phyloP scores from a whole-genome alignment of 2,113 vertebrate species.

The Corvus cornix region DNA sequence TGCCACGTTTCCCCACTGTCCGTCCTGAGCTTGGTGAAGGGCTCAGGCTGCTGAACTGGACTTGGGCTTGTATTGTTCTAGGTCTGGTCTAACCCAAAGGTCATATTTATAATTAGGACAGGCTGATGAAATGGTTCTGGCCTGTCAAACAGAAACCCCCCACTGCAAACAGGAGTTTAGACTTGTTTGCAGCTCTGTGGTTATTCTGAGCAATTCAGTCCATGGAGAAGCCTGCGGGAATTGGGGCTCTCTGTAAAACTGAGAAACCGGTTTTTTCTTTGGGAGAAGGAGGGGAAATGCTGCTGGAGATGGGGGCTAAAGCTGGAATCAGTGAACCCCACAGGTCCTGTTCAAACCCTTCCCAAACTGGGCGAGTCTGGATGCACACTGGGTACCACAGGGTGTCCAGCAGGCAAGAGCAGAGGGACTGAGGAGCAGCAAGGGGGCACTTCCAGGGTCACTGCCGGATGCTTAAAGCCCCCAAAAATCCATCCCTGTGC shows the following conservation, averaged over 20 bases:
- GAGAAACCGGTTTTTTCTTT: not conserved
- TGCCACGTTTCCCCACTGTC: accelerated
- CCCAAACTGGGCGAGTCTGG: not conserved
- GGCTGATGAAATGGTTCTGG: not conserved
- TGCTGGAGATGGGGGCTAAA: not conserved
- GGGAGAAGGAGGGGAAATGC: not conserved
- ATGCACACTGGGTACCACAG: not conserved
- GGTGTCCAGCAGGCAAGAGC: accelerated
- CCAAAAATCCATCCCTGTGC: accelerated
- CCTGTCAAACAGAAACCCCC: constrained; percentile 25
- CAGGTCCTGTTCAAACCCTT: not conserved
- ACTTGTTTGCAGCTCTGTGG: constrained; percentile 24
- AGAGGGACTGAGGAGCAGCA: not conserved
- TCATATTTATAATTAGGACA: not conserved
- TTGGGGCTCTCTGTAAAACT: not conserved
- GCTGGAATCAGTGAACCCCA: not conserved
- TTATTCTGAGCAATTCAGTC: not conserved
- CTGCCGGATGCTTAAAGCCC: not conserved
- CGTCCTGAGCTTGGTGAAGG: not conserved
- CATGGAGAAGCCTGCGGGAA: not conserved
- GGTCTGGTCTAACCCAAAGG: constrained; percentile 29
- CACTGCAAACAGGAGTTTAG: constrained; percentile 34
- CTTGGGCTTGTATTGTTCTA: not conserved
- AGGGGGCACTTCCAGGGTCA: not conserved
- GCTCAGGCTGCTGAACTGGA: not conserved